phyloP scores from a whole-genome alignment of 2,888 invertebrate species.

The Limenitis camilla region DNA sequence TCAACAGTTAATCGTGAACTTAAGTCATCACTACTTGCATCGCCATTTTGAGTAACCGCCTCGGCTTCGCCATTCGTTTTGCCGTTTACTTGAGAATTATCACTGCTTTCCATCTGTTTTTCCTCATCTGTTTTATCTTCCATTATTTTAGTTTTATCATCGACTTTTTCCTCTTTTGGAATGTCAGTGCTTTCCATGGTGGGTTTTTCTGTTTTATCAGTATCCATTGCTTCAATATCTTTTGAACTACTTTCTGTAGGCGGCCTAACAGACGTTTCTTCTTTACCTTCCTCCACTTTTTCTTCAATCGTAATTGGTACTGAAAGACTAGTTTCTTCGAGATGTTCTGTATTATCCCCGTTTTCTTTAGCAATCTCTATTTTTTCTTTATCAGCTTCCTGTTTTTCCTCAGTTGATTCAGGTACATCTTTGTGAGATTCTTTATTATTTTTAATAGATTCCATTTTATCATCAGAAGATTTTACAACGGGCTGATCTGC shows the following conservation, averaged over 20 bases:
- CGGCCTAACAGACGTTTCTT: conserved; percentile 18
- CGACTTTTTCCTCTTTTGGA: conserved; percentile 10
- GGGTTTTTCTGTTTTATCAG: conserved; percentile 22
- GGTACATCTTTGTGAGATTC: not conserved
- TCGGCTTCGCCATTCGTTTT: conserved; percentile 51
- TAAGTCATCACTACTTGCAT: conserved; percentile 47
- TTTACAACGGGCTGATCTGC: too few species aligned
- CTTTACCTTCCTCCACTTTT: conserved; percentile 25
- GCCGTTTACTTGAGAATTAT: conserved; percentile 54
- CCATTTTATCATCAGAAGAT: too few species aligned
- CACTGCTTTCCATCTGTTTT: conserved; percentile 28
- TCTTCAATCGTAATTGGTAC: conserved; percentile 26
- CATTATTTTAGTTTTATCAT: conserved; percentile 22
- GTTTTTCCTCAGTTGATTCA: conserved; percentile 1
- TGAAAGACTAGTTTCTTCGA: conserved; percentile 15
- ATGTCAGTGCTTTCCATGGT: conserved; percentile 13
- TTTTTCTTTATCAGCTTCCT: conserved; percentile 2
- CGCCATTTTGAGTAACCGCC: conserved; percentile 46
- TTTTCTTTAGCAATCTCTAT: conserved; percentile 3
- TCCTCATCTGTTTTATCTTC: conserved; percentile 24
- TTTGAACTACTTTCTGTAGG: conserved; percentile 14
- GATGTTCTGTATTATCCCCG: not conserved
- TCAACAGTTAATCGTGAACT: conserved; percentile 53
- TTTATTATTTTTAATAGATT: not conserved
- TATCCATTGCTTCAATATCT: conserved; percentile 29